Percentiles rank a stretch among this genome's conserved stretches.
Conservation (phyloP, 2,888 invertebrate species). For the Pseudeuparius sepicola region DNA sequence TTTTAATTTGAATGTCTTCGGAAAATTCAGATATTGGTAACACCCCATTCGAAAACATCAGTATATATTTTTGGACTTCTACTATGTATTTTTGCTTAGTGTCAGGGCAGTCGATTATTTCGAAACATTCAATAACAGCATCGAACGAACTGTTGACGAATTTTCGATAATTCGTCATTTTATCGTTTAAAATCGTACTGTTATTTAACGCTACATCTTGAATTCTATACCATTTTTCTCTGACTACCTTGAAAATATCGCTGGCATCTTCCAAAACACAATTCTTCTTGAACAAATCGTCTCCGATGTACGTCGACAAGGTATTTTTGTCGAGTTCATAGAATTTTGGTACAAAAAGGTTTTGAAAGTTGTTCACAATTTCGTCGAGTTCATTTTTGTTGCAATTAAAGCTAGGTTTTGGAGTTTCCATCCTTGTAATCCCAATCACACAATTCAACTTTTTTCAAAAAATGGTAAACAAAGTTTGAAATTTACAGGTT, state of each 20-base stretch:
- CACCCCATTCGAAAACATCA: conserved; percentile 17
- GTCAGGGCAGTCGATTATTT: conserved; percentile 16
- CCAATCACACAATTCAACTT: no score
- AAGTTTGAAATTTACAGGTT: no score
- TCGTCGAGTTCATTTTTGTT: conserved; percentile 13
- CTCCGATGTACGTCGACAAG: conserved; percentile 17
- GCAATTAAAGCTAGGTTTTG: no score
- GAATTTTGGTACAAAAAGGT: conserved; percentile 11
- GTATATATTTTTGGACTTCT: conserved; percentile 18
- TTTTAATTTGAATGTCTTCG: conserved; percentile 23
- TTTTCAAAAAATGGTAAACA: no score
- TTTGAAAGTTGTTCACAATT: conserved; percentile 13
- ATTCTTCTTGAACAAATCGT: conserved; percentile 19
- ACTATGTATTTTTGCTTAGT: conserved; percentile 19
- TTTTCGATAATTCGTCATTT: conserved; percentile 22
- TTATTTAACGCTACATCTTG: conserved; percentile 30
- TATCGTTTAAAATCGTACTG: conserved; percentile 18
- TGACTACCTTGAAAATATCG: conserved; percentile 20
- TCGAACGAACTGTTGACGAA: conserved; percentile 26
- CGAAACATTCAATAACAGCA: conserved; percentile 22
- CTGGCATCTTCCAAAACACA: conserved; percentile 26
- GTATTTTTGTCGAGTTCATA: conserved; percentile 1
- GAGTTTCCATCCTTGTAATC: no score
- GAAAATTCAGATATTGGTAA: conserved; percentile 20
- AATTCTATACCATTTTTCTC: conserved; percentile 29